Conservation (phyloP, 2,888 invertebrate species). For the Leucophora obtusa region DNA sequence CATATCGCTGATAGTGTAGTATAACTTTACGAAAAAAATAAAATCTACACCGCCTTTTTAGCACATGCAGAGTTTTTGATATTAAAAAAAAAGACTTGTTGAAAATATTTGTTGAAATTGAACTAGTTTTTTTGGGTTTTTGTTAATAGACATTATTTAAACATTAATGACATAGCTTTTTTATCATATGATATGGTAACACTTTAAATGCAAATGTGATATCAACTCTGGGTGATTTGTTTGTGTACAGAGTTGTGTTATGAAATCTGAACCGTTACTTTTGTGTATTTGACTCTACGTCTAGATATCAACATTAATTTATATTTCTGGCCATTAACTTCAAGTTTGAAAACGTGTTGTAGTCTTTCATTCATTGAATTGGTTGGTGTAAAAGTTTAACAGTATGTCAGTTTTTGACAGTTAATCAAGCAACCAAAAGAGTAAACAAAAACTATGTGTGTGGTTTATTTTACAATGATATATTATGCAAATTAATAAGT, state of each 20-base stretch:
- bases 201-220: slow-evolving; percentile 31
- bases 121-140: slow-evolving; percentile 41
- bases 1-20: neutral
- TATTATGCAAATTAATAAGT: slow-evolving; percentile 34
- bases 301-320: neutral
- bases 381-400: slow-evolving; percentile 12
- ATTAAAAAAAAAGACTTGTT: slow-evolving; percentile 35
- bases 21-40: neutral
- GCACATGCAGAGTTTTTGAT: slow-evolving; percentile 36
- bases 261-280: neutral
- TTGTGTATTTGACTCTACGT: neutral
- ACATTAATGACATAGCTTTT: slow-evolving; percentile 38
- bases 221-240: slow-evolving; percentile 8
- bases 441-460: slow-evolving; percentile 31
- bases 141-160: slow-evolving; percentile 41
- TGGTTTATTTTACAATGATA: slow-evolving; percentile 13
- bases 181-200: slow-evolving; percentile 46
- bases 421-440: slow-evolving; percentile 29
- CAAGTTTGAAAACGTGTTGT: slow-evolving; percentile 21
- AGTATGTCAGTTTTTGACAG: slow-evolving; percentile 57
- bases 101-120: slow-evolving; percentile 42
- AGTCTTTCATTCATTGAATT: neutral
- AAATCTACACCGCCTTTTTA: slow-evolving; percentile 28
- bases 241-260: neutral
- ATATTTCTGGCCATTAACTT: neutral